Evolutionary conservation across 2,797 vertebrate species (phyloP).

Genomic region (Myotis planiceps): DNA sequence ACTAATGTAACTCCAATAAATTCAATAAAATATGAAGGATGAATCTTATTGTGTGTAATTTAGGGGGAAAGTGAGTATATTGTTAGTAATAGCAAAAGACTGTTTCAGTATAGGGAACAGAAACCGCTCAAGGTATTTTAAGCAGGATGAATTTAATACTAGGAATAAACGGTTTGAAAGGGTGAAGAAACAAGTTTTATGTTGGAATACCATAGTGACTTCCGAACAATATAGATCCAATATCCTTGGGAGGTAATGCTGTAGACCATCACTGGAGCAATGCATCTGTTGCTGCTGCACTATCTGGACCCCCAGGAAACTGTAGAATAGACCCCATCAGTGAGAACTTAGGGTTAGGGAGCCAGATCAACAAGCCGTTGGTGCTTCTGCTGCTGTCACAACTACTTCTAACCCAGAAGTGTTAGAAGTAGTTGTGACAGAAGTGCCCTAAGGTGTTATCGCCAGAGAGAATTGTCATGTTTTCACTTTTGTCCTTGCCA

Average conservation of each 20-base stretch:
- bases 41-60: neutral
- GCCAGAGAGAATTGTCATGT: neutral
- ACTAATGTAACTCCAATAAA: neutral
- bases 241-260: neutral
- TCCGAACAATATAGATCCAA: neutral
- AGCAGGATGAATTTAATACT: neutral
- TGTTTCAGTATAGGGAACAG: neutral
- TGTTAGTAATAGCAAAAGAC: conserved; percentile 31
- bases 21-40: neutral
- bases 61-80: neutral
- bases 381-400: neutral
- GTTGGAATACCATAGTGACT: neutral
- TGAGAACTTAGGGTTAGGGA: neutral
- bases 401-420: neutral
- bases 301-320: neutral
- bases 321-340: neutral
- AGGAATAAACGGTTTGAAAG: conserved; percentile 4
- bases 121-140: conserved; percentile 47
- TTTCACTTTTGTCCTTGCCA: neutral
- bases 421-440: too few relatives aligned
- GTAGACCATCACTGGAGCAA: neutral
- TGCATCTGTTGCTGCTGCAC: neutral
- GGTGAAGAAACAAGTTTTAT: neutral
- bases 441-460: neutral
- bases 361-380: neutral